Evolutionary conservation across 2,113 vertebrate species (phyloP), one percentile per base, ranked within the genome.

Genomic region (Typhlomys cinereus): DNA sequence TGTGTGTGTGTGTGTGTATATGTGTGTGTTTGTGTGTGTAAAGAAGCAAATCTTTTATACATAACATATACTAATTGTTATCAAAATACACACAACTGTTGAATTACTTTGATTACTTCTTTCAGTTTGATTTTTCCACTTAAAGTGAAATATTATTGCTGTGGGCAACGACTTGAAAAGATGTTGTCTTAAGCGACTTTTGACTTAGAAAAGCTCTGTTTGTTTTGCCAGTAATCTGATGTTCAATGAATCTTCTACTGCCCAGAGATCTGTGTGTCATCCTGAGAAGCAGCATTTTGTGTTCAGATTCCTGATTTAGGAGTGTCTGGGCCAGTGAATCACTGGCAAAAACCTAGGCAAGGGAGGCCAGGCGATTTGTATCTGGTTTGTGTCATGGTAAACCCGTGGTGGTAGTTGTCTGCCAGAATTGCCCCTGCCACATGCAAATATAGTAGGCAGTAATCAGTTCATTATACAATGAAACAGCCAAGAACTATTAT

Each of bases 61-160:
- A 85, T 39, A 39, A 20, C 70, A 36, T 44, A 74, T 85, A 79
- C 93, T 93, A 96, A 93, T 97, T 95, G 88, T 80, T 95, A 94
- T 88, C 81, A 91, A 96, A 96, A 92, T 74, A 88, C 90, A 87
- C 88, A 95, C 92, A 97, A 95, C 95, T 97, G 79, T 86, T 96
- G 71, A 66, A 95, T 97, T 96, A 94, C 95, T 97, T 96, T 85
- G 93, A 87, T 57, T 95, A 95, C 81, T 88, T 88, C 96, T 97
- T 97, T 96, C 93, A 81, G 93, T 94, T 74, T 97, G 81, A 93
- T 93, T 96, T 96, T 96, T 31, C 94, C 80, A 96, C 96, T 96
- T 97, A 79, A 96, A 96, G 92, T 93, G 82, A 96, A 95, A 81
- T 75, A 85, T 82, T 83, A 59, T 82, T 3, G 0, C 88, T 52